A percentile compares a stretch with the other conserved stretches of the same genome.
These are phyloP conservation scores for Macrotus californicus DNA, from an alignment of 2,113 vertebrate species.

Conservation along the genomic window DNA sequence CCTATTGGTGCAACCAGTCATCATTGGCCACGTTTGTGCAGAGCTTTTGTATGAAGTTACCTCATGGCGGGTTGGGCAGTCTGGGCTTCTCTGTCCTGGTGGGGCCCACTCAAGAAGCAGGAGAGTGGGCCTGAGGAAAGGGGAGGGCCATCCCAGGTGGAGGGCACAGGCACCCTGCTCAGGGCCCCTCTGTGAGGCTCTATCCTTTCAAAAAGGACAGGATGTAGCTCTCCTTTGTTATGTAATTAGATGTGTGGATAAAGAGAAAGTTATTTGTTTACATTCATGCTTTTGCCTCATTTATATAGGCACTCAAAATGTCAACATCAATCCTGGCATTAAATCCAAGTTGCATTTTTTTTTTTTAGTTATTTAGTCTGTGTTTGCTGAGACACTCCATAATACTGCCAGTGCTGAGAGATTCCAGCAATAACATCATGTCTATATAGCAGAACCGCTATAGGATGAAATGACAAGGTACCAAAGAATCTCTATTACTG, in stretches of 20 bases:
- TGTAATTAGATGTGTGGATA: background rate
- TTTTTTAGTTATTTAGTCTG: background rate
- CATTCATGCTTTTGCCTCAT: background rate
- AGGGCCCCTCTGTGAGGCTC: background rate
- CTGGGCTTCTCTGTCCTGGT: background rate
- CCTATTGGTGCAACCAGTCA: background rate
- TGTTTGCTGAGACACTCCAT: background rate
- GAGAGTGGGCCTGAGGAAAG: background rate
- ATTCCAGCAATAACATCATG: background rate
- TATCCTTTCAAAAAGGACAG: background rate
- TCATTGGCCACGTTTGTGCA: background rate
- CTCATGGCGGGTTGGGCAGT: background rate
- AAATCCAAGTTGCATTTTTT: background rate
- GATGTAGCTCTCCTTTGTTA: background rate
- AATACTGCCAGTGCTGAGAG: background rate
- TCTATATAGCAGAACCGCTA: background rate
- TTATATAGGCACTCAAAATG: background rate
- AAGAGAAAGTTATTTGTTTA: background rate
- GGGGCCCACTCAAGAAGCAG: background rate
- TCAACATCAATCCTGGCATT: background rate
- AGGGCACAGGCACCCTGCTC: background rate
- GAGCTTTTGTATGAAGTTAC: background rate
- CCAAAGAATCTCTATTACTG: background rate
- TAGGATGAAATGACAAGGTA: background rate
- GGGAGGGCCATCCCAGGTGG: background rate